These are phyloP conservation scores for Agrochola macilenta DNA, from an alignment of 2,888 invertebrate genomes.

Conservation along the genomic window DNA sequence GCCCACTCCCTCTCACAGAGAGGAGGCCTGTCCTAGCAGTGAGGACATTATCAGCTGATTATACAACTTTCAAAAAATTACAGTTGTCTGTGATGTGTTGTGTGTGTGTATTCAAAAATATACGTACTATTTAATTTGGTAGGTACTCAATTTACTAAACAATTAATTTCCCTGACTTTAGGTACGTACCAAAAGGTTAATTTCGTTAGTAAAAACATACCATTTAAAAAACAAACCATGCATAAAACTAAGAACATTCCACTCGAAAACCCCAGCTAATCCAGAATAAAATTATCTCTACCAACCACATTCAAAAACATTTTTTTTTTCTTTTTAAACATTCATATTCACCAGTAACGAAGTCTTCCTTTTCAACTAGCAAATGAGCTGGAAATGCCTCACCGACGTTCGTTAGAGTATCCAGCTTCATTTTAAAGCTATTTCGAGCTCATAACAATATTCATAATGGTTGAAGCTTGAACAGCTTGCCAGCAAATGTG, in stretches of 20 bases:
- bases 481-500: constrained; percentile 33
- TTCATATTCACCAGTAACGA: background rate
- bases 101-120: no score
- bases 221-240: background rate
- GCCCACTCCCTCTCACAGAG: no score
- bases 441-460: constrained; percentile 50
- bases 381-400: constrained; percentile 36
- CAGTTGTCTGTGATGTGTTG: no score
- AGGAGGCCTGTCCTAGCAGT: no score
- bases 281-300: constrained; percentile 14
- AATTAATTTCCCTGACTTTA: background rate
- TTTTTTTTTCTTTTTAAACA: no score
- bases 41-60: no score
- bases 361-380: constrained; percentile 19
- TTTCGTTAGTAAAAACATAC: background rate
- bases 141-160: no score
- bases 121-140: no score
- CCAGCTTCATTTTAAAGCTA: constrained; percentile 41
- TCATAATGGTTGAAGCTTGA: constrained; percentile 30
- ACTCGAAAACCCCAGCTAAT: background rate
- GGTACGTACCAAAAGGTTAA: background rate
- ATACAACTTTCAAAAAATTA: no score
- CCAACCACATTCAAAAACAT: no score
- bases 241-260: background rate
- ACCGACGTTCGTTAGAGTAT: constrained; percentile 16